Conservation (phyloP, 2,113 vertebrate genomes). For the Blennius ocellaris region DNA sequence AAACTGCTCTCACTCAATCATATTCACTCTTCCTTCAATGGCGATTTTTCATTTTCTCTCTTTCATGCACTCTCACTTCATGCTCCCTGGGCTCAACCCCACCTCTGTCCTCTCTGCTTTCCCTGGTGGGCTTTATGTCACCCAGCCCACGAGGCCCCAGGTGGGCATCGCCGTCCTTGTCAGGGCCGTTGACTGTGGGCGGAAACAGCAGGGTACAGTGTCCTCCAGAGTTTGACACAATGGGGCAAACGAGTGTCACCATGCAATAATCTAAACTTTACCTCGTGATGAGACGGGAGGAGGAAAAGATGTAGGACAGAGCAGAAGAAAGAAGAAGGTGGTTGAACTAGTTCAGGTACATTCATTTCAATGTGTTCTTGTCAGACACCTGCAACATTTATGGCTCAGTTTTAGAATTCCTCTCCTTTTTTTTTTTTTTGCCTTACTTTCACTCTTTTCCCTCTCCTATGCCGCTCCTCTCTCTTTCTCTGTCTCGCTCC, state of each 20-base stretch:
- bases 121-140: constrained; percentile 64
- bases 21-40: constrained; percentile 70
- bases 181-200: constrained; percentile 63
- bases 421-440: constrained; percentile 22
- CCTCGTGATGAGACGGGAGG: constrained; percentile 29
- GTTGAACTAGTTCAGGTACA: neutral
- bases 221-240: constrained; percentile 54
- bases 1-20: constrained; percentile 82
- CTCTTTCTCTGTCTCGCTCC: constrained; percentile 28
- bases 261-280: constrained; percentile 60
- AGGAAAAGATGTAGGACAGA: constrained; percentile 33
- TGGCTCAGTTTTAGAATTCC: constrained; percentile 42
- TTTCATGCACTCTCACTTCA: constrained; percentile 60
- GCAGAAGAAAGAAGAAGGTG: neutral
- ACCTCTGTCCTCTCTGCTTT: constrained; percentile 46
- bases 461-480: neutral
- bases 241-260: constrained; percentile 51
- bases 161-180: constrained; percentile 75
- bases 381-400: constrained; percentile 46
- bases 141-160: constrained; percentile 52
- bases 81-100: constrained; percentile 53
- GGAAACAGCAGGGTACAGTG: constrained; percentile 56
- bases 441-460: constrained; percentile 3
- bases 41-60: constrained; percentile 77
- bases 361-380: constrained; percentile 48